A percentile compares a stretch with the other conserved stretches of the same genome.
These are phyloP conservation scores for Polypedilum pembai DNA, from an alignment of 1,140 invertebrate species.

Conservation along the genomic window DNA sequence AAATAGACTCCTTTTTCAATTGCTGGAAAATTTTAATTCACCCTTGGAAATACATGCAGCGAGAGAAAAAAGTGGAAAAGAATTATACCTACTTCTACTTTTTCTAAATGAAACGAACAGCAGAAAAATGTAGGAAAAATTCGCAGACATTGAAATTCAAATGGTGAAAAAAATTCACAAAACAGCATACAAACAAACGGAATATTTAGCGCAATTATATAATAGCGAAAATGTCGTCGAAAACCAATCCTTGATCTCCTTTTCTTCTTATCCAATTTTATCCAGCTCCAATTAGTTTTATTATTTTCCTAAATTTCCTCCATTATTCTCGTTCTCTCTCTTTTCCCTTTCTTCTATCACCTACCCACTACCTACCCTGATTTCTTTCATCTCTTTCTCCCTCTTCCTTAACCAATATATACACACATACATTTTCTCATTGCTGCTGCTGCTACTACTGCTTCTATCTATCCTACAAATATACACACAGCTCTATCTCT, in stretches of 20 bases:
- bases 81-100: neutral
- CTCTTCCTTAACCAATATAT: neutral
- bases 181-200: neutral
- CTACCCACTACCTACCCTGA: neutral
- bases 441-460: neutral
- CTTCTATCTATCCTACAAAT: neutral
- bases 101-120: neutral
- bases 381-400: neutral
- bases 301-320: conserved; percentile 13
- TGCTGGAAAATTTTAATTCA: neutral
- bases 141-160: conserved; percentile 4
- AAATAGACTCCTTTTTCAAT: neutral
- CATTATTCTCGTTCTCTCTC: neutral
- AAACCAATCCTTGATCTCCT: neutral
- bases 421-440: neutral
- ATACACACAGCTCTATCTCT: neutral
- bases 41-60: neutral
- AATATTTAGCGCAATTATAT: conserved; percentile 7
- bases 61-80: neutral
- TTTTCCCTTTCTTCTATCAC: neutral
- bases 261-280: neutral
- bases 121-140: conserved; percentile 1
- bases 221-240: conserved; percentile 2
- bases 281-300: conserved; percentile 17
- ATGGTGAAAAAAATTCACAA: neutral